Conservation (phyloP, 2,888 invertebrate species). For the Brachynemurus nebulosus region DNA sequence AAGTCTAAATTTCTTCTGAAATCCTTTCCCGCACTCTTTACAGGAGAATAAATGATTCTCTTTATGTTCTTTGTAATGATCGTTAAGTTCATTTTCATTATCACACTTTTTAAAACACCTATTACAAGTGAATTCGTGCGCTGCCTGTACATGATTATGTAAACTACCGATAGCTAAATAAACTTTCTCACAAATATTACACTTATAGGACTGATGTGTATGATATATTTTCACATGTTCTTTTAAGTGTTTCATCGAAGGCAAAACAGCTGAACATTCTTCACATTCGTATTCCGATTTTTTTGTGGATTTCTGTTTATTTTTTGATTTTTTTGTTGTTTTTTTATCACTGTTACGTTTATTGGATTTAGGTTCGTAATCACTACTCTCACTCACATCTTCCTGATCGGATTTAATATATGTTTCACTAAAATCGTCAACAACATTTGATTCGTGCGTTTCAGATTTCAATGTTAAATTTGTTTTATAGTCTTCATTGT, state of each 20-base stretch:
- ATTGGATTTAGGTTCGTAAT: neutral
- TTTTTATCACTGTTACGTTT: too few relatives aligned
- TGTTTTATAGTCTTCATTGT: too few relatives aligned
- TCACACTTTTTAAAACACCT: neutral
- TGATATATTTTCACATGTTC: neutral
- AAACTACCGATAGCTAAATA: neutral
- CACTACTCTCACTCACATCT: neutral
- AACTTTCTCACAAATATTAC: neutral
- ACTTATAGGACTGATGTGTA: neutral
- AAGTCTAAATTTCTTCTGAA: neutral
- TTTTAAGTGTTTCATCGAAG: neutral
- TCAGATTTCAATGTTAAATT: too few relatives aligned
- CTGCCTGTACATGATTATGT: neutral
- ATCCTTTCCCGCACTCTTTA: neutral
- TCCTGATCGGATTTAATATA: neutral
- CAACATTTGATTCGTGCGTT: neutral
- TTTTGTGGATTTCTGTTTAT: neutral
- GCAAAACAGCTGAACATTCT: neutral
- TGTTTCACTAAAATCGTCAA: neutral
- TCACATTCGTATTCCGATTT: neutral
- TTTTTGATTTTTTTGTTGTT: neutral
- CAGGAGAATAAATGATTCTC: neutral
- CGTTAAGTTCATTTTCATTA: neutral
- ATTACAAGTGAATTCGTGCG: neutral
- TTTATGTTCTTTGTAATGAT: neutral